A percentile compares a stretch with the other conserved stretches of the same genome.
phyloP scores from a whole-genome alignment of 2,797 vertebrate species.

The Perodicticus potto region DNA sequence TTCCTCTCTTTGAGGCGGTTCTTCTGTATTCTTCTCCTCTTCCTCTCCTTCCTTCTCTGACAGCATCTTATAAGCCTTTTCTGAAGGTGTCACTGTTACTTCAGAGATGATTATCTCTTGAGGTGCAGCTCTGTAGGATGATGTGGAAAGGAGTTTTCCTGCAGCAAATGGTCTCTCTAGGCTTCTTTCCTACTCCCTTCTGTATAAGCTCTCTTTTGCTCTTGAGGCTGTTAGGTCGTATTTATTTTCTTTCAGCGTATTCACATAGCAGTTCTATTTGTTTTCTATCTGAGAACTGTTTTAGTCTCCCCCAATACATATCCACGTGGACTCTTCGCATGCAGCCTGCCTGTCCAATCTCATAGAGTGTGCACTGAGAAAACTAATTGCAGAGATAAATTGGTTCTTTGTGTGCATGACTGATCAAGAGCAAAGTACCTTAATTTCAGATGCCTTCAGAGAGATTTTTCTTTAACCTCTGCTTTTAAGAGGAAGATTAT shows the following conservation, averaged over 20 bases:
- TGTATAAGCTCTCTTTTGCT: conserved; percentile 26
- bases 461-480: conserved; percentile 89
- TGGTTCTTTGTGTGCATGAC: conserved; percentile 89
- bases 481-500: conserved; percentile 89
- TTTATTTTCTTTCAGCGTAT: conserved; percentile 55
- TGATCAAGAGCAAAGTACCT: conserved; percentile 90
- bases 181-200: background rate
- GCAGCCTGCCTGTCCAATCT: conserved; percentile 90
- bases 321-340: conserved; percentile 59
- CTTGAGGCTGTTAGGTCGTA: background rate
- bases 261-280: conserved; percentile 45
- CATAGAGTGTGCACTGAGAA: conserved; percentile 90
- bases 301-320: conserved; percentile 31
- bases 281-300: conserved; percentile 55
- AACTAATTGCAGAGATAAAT: conserved; percentile 92
- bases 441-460: conserved; percentile 91
- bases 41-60: conserved; percentile 98
- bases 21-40: conserved; percentile 95
- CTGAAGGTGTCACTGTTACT: conserved; percentile 97
- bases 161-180: background rate
- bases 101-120: conserved; percentile 81
- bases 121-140: background rate
- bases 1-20: conserved; percentile 93
- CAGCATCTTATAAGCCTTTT: conserved; percentile 97
- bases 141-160: conserved; percentile 2